Evolutionary conservation across 2,797 vertebrate species (phyloP).

Genomic region (Eulemur coronatus): DNA sequence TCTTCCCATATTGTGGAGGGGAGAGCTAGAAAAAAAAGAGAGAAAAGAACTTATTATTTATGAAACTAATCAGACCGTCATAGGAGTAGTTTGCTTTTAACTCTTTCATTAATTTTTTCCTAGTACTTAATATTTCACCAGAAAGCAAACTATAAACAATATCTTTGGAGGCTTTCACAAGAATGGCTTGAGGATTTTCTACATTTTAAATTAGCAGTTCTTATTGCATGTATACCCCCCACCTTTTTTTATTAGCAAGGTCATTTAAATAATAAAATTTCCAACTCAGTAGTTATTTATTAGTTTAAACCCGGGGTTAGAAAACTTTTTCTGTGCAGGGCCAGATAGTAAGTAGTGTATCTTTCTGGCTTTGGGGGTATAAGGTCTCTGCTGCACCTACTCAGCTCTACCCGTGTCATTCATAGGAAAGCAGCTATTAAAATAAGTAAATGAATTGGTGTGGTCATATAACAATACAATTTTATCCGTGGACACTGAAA

Average conservation of each 20-base stretch:
- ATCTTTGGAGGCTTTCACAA: neutral
- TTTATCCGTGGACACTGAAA: neutral
- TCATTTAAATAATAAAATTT: slow-evolving; percentile 1
- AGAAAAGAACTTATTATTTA: neutral
- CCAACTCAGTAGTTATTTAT: neutral
- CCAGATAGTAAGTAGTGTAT: neutral
- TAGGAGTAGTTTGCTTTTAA: neutral
- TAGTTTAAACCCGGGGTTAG: neutral
- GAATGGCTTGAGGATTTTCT: neutral
- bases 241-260: neutral
- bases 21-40: neutral
- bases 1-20: neutral
- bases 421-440: neutral
- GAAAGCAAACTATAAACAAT: neutral
- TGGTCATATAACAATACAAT: neutral
- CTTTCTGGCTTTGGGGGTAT: neutral
- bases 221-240: neutral
- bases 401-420: accelerated
- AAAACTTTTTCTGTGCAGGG: neutral
- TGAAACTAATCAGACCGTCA: neutral
- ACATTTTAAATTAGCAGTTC: neutral
- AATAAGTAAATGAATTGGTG: neutral
- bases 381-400: neutral
- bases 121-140: neutral
- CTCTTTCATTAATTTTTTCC: slow-evolving; percentile 24